phyloP scores from a whole-genome alignment of 2,797 vertebrate species.

The Pampus argenteus region DNA sequence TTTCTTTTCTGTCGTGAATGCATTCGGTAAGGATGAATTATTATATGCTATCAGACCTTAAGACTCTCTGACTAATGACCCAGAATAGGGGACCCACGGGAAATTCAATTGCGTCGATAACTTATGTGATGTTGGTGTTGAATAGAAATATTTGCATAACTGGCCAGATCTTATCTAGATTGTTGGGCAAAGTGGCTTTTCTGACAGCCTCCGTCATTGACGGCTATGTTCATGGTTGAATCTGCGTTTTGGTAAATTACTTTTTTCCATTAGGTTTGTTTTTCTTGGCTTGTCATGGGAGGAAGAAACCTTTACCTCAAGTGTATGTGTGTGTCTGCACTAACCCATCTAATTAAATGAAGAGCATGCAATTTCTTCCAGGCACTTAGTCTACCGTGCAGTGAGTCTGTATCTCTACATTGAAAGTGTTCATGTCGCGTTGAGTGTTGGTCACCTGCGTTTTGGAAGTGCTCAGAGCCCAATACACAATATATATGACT shows the following conservation, averaged over 20 bases:
- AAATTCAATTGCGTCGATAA: conserved; percentile 28
- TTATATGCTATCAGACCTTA: too few relatives aligned
- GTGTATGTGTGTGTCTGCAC: neutral
- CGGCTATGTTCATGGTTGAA: conserved; percentile 18
- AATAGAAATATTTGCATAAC: conserved; percentile 50
- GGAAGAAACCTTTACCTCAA: conserved; percentile 10
- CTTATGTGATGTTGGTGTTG: conserved; percentile 11
- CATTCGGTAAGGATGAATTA: too few relatives aligned
- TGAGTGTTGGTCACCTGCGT: too few relatives aligned
- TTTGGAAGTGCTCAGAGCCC: too few relatives aligned
- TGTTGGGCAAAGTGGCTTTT: conserved; percentile 49
- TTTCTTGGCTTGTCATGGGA: conserved; percentile 13
- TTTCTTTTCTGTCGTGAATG: neutral
- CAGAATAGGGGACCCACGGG: conserved; percentile 10
- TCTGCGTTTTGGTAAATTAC: too few relatives aligned
- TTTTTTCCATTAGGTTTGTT: too few relatives aligned
- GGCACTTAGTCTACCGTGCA: too few relatives aligned
- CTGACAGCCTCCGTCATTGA: conserved; percentile 27
- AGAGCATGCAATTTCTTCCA: too few relatives aligned
- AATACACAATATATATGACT: too few relatives aligned
- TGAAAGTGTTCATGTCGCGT: too few relatives aligned
- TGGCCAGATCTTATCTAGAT: conserved; percentile 40
- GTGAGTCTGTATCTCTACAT: too few relatives aligned
- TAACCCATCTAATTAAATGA: too few relatives aligned
- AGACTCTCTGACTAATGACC: conserved; percentile 22